These are phyloP conservation scores for Sesia apiformis DNA, from an alignment of 2,888 invertebrate genomes.

Conservation along the genomic window DNA sequence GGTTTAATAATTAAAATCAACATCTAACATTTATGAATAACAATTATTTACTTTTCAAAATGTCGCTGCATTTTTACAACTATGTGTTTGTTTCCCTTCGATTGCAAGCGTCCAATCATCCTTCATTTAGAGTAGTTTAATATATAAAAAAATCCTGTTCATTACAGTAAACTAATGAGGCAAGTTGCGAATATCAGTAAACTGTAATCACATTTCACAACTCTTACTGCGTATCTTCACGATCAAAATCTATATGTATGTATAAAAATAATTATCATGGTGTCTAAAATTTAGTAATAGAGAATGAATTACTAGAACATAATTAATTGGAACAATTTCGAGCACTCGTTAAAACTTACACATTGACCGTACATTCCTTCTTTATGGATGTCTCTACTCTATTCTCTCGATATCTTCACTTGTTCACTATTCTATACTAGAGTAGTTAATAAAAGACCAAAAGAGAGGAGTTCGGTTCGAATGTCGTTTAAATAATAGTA, in stretches of 20 bases:
- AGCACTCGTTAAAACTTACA: slow-evolving; percentile 74
- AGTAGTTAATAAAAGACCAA: slow-evolving; percentile 65
- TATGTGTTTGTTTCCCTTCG: too few species aligned
- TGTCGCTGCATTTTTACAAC: too few species aligned
- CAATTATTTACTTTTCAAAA: neutral
- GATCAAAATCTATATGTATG: slow-evolving; percentile 28
- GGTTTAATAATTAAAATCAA: neutral
- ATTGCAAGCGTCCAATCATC: too few species aligned
- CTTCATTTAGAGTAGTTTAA: too few species aligned
- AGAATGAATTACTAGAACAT: slow-evolving; percentile 69
- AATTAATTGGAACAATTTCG: slow-evolving; percentile 65
- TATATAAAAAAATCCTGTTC: too few species aligned
- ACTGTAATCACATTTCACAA: too few species aligned
- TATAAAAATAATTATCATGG: slow-evolving; percentile 57
- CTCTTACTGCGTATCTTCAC: too few species aligned
- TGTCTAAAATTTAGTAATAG: slow-evolving; percentile 63
- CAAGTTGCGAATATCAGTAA: too few species aligned
- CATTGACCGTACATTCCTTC: slow-evolving; percentile 68
- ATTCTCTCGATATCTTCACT: slow-evolving; percentile 55
- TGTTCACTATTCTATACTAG: slow-evolving; percentile 56
- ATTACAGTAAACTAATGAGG: too few species aligned
- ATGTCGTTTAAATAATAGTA: slow-evolving; percentile 28
- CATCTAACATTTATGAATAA: neutral
- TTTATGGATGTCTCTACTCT: slow-evolving; percentile 57
- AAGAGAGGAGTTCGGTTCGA: slow-evolving; percentile 51